phyloP scores from a whole-genome alignment of 1,140 invertebrate species.

The Bombus superbus region DNA sequence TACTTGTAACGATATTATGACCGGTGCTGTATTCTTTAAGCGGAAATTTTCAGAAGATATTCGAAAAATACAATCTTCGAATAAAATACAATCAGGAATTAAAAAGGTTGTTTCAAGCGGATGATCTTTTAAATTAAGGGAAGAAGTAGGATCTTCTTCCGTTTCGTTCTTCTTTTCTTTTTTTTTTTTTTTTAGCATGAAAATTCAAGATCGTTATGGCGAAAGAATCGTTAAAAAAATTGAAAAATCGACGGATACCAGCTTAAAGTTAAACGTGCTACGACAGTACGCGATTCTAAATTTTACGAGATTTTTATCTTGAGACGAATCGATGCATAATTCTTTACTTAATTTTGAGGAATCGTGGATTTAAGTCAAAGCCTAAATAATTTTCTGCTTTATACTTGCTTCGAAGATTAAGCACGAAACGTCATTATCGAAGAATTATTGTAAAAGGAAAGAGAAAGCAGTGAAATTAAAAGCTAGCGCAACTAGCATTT shows the following conservation, averaged over 20 bases:
- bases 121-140: not conserved
- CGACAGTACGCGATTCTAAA: not conserved
- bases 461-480: not conserved
- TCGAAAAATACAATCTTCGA: not conserved
- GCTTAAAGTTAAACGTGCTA: not conserved
- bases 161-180: not conserved
- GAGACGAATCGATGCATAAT: not conserved
- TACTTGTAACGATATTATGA: no score
- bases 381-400: no score
- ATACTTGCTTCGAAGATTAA: no score
- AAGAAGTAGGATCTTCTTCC: not conserved
- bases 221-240: not conserved
- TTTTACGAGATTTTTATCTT: not conserved
- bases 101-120: not conserved
- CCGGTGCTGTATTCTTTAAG: not conserved
- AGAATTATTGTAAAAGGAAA: not conserved
- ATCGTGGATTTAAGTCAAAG: no score
- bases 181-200: not conserved
- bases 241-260: not conserved
- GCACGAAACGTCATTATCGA: no score
- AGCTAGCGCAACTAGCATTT: not conserved
- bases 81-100: not conserved
- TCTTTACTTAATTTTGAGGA: no score
- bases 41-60: not conserved
- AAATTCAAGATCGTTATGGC: not conserved